Base-by-base conservation (phyloP, 2,888 invertebrate genomes). In the Clistopyga incitator region DNA sequence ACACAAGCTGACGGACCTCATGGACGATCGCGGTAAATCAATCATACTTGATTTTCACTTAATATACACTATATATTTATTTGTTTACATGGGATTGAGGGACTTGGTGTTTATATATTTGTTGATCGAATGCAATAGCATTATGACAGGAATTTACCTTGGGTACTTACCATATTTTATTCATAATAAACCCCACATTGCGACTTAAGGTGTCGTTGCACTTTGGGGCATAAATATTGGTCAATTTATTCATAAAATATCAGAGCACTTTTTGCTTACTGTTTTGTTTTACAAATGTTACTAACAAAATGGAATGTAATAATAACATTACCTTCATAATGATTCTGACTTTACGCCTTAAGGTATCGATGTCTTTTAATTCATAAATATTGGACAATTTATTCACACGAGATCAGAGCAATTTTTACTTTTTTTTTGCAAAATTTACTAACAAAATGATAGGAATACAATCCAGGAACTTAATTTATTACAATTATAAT, bases 1-100 rank as follows among this genome's bases (percentile, higher is more conserved):
- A 20, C 13, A n/a, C n/a, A 56, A 65, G 45, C 45, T 34, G 47
- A 50, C 71, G 64, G 81, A 77, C 65, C 76, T 77, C 45, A 65
- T 29, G 38, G 64, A 70, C 52, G 77, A 81, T 65, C 61, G 54
- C 42, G 71, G 75, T 82, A 75, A 79, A 65, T 72, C 59, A 34
- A 29, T 42, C 42, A 61, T 68, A n/a, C 25, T 52, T 29, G 13
- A 15, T 45, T 72, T 56, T 45, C 29, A 54, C 34, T 77, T 8
- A 50, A 29, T n/a, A 18, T 10, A 2, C 34, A 38, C 29, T 61
- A n/a, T 42, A 11, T 38, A 64, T 59, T n/a, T 42, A 64, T 18
- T n/a, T 25, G 15, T 50, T 50, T 23, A 25, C 25, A 13, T 20
- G 38, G 42, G 0, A 10, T 64, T 4, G 34, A 6, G 11, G 11